Evolutionary conservation across 2,888 invertebrate genomes (phyloP), one percentile per base, ranked within the genome.

Genomic region (Gnatocerus cornutus): DNA sequence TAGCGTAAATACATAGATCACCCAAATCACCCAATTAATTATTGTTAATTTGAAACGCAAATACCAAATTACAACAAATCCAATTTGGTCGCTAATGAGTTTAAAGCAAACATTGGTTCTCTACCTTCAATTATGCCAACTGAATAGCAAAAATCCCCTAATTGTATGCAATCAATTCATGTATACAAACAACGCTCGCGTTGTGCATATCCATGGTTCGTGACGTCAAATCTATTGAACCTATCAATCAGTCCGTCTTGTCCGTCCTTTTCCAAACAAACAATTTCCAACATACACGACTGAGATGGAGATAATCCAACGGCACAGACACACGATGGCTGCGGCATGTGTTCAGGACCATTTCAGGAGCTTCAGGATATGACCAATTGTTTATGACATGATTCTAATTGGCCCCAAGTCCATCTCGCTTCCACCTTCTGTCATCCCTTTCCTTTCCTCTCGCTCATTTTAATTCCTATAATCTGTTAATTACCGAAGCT

Each of bases 31-130:
- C 79, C 83, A 82, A 84, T 84, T 84, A 83, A 83, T 84, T 82
- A 84, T 84, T 81, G 82, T 82, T 84, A 83, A 84, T 84, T 84
- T 79, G 82, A 79, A 82, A 80, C 79, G 83, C 80, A 84, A 84
- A 84, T 82, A 83, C 81, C 78, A 77, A 80, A 82, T 83, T 82
- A 82, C 81, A 82, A 82, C 82, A 83, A 83, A 83, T 83, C 83
- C 80, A 77, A 80, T 82, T 80, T 77, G 80, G 82, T 78, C 78
- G 77, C 80, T 83, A 84, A 84, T 83, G 81, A 83, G 82, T 81
- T 82, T 80, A 82, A 78, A 80, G 79, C 83, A 84, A 83, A 83
- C 82, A 83, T 76, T 72, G 74, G 74, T 72, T 73, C 74, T 69
- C 71, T 75, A 74, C 76, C 74, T 76, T 74, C 78, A 75, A 78